phyloP scores from a whole-genome alignment of 2,888 invertebrate genomes.

The Xanthorhoe designata region DNA sequence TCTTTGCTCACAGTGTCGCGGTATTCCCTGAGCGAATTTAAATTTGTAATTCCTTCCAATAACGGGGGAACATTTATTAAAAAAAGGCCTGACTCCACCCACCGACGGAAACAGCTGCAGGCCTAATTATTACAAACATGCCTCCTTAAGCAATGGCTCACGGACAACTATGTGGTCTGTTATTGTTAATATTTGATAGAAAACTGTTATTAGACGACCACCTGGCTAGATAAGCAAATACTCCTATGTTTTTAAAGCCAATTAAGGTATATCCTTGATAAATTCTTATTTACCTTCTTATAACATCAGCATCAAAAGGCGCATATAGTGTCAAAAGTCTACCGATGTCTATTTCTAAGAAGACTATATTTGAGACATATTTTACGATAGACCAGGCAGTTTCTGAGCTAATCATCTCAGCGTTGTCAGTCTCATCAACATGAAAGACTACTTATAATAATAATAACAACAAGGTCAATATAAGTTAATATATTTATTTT shows the following conservation, averaged over 20 bases:
- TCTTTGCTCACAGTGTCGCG: constrained; percentile 69
- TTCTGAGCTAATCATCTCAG: too few species aligned
- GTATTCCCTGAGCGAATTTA: constrained; percentile 80
- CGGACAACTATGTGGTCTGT: constrained; percentile 64
- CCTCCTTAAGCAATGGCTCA: constrained; percentile 67
- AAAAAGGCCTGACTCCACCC: constrained; percentile 73
- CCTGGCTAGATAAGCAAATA: constrained; percentile 51
- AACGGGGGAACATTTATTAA: constrained; percentile 75
- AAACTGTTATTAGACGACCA: constrained; percentile 57
- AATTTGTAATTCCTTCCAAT: constrained; percentile 83
- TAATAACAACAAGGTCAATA: too few species aligned
- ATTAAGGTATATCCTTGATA: not conserved
- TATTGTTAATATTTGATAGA: constrained; percentile 57
- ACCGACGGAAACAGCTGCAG: constrained; percentile 83
- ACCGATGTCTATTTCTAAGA: too few species aligned
- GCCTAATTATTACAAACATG: constrained; percentile 79
- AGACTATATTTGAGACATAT: too few species aligned
- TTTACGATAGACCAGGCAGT: too few species aligned
- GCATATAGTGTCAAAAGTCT: too few species aligned
- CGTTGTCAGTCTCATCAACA: too few species aligned
- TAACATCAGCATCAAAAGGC: too few species aligned
- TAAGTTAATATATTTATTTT: not conserved
- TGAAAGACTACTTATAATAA: too few species aligned
- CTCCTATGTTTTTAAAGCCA: constrained; percentile 24
- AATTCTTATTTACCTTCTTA: not conserved